Evolutionary conservation across 2,888 invertebrate species (phyloP).

Genomic region (Rhingia campestris): DNA sequence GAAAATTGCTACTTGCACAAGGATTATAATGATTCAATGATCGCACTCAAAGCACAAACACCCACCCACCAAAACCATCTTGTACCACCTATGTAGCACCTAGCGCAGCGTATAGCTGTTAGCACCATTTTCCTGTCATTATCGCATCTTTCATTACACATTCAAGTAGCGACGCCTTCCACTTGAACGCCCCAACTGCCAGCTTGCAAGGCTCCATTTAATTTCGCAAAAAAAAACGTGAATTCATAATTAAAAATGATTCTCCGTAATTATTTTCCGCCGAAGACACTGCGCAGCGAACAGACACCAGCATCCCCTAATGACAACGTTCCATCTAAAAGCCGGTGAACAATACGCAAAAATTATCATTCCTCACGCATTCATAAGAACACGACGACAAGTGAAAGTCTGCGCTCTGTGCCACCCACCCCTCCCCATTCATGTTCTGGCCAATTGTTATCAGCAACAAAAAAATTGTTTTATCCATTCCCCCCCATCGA

Average conservation of each 20-base stretch:
- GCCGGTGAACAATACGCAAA: constrained; percentile 63
- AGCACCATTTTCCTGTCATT: constrained; percentile 68
- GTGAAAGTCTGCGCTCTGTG: constrained; percentile 34
- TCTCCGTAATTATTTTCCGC: constrained; percentile 67
- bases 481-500: constrained; percentile 48
- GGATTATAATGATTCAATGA: constrained; percentile 61
- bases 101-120: constrained; percentile 37
- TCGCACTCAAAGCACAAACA: constrained; percentile 47
- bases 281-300: constrained; percentile 25
- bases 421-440: constrained; percentile 1
- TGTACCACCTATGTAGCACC: constrained; percentile 2
- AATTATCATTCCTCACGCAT: constrained; percentile 60
- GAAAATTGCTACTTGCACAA: constrained; percentile 39
- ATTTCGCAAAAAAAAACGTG: constrained; percentile 46
- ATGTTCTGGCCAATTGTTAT: constrained; percentile 68
- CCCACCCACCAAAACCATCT: too few relatives aligned
- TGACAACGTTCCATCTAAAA: constrained; percentile 46
- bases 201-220: constrained; percentile 46
- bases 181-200: constrained; percentile 1
- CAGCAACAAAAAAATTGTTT: constrained; percentile 55
- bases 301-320: constrained; percentile 44
- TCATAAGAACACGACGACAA: constrained; percentile 37
- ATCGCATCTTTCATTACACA: constrained; percentile 67
- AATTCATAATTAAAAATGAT: constrained; percentile 73
- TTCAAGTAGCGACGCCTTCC: constrained; percentile 34